Base-by-base conservation (phyloP, 2,113 vertebrate genomes). In the Cephalopholis sonnerati region DNA sequence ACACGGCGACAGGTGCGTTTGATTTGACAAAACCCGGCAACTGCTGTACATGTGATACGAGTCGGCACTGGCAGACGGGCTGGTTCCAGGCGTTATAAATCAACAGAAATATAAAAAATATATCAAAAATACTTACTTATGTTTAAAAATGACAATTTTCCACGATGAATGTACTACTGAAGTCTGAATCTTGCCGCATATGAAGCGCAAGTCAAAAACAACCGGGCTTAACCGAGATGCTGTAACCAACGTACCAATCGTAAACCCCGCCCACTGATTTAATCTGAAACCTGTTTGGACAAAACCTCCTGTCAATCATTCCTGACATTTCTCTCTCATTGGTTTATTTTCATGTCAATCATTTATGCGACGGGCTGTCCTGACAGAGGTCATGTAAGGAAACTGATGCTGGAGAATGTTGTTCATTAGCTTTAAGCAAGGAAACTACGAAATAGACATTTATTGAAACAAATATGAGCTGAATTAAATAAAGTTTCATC, bases 1-100 rank as follows among this genome's bases (percentile, higher is more conserved):
- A 93, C 91, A 81, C 82, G 15, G 55, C 36, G 2, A 16, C 27
- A 48, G 73, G 65, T 2, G 72, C 69, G 82, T 1, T 90, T 13
- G 73, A 50, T 88, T 66, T 5, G n/a, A 0, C 0, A 0, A 2
- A 5, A 15, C 32, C n/a, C 29, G 39, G 50, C 9, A 12, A 9
- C 53, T 2, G 22, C 18, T 25, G 1, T 0, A 0, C 74, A 65
- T 2, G 70, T 79, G 86, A 76, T 0, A 1, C 8, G 20, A 2
- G 18, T 9, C 2, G 15, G 9, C 11, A 57, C 20, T 1, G 7
- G n/a, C 20, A 24, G 54, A 27, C 27, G 62, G 74, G 0, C 3
- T 2, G 2, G 1, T 18, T 15, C 7, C 9, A 11, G 10, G 9
- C 2, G 2, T 46, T 15, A 3, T 4, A 48, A 1, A 24, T 10